Evolutionary conservation across 2,113 vertebrate genomes (phyloP).

Genomic region (Aptenodytes forsteri): DNA sequence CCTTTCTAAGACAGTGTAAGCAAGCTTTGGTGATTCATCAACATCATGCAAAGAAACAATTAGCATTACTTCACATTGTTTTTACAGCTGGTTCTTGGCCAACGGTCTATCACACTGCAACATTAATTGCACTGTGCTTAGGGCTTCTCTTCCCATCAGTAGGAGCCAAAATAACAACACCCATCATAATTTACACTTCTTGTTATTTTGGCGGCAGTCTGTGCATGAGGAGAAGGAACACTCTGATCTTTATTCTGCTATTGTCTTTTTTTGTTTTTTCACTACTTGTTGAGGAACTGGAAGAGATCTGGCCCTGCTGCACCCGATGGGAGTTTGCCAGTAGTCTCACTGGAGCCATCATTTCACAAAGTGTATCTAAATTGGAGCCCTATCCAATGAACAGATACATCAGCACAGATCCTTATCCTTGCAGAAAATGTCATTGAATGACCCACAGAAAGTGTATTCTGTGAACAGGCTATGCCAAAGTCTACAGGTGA

Average conservation of each 20-base stretch:
- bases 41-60: not conserved
- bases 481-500: not conserved
- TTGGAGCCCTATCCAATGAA: not conserved
- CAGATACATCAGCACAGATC: not conserved
- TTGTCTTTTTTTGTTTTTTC: not conserved
- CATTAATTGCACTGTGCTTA: not conserved
- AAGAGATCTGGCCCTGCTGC: not conserved
- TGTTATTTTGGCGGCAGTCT: not conserved
- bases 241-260: not conserved
- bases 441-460: not conserved
- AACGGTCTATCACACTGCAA: not conserved
- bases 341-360: not conserved
- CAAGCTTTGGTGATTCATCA: slow-evolving; percentile 15
- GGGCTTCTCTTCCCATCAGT: not conserved
- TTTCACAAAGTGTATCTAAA: not conserved
- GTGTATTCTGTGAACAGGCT: not conserved
- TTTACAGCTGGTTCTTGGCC: not conserved
- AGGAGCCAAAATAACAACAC: not conserved
- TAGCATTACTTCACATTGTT: not conserved
- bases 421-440: not conserved
- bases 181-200: not conserved
- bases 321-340: not conserved
- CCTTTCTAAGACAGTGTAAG: not conserved
- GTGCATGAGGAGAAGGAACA: not conserved
- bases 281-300: not conserved